Conservation (phyloP, 1,140 invertebrate genomes). For the Venturia canescens region DNA sequence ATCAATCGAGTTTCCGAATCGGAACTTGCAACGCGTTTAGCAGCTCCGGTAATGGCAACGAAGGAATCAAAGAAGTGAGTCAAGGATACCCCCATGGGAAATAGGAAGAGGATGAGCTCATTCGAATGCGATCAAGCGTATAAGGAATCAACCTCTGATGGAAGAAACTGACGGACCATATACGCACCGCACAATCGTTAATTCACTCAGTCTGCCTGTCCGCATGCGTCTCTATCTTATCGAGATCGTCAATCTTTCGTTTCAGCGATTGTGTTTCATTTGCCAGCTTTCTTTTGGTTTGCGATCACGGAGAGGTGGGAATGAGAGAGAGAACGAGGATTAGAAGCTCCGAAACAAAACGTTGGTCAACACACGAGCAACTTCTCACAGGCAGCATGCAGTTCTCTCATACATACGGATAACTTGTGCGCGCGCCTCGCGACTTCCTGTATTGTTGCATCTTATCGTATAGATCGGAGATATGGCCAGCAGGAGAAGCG, state of each 20-base stretch:
- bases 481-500: constrained; percentile 57
- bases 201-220: constrained; percentile 36
- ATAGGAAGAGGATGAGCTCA: constrained; percentile 36
- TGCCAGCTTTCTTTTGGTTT: neutral
- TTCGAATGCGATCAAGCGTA: constrained; percentile 31
- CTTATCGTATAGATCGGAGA: constrained; percentile 68
- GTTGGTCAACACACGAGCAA: constrained; percentile 38
- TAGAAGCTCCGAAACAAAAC: constrained; percentile 61
- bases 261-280: constrained; percentile 52
- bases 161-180: constrained; percentile 58
- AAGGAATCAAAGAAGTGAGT: constrained; percentile 7
- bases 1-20: constrained; percentile 27
- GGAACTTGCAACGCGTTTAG: constrained; percentile 1
- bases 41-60: neutral
- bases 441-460: constrained; percentile 67
- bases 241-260: constrained; percentile 52
- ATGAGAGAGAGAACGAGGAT: neutral
- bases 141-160: constrained; percentile 40
- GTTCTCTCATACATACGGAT: neutral
- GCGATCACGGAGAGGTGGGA: neutral
- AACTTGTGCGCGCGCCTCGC: constrained; percentile 37
- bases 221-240: constrained; percentile 56
- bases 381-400: constrained; percentile 34
- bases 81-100: constrained; percentile 30
- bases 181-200: constrained; percentile 57